These are phyloP conservation scores for Microcebus murinus DNA, from an alignment of 2,113 vertebrate genomes.

Conservation along the genomic window DNA sequence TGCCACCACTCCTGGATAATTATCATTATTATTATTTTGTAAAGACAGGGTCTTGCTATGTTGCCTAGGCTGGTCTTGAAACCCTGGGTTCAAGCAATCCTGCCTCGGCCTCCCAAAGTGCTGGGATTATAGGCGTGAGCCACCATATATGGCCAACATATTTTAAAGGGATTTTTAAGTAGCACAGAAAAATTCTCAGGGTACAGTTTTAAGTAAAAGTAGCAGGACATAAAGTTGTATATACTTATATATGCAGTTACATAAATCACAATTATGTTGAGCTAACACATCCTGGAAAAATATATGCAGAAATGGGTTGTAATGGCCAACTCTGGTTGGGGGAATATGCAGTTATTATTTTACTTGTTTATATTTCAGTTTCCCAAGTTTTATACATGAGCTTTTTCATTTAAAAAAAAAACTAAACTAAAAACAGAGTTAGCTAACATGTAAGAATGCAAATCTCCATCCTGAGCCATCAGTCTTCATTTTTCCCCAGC, in stretches of 20 bases:
- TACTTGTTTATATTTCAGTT: not conserved
- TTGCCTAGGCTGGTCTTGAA: no score
- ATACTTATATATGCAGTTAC: not conserved
- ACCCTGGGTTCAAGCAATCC: no score
- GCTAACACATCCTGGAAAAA: not conserved
- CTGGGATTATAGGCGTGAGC: no score
- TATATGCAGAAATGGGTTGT: not conserved
- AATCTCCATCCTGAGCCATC: not conserved
- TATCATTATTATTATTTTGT: no score
- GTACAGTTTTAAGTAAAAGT: not conserved
- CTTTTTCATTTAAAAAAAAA: not conserved
- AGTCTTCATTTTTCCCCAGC: not conserved
- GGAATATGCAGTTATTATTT: not conserved
- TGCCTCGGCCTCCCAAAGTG: no score
- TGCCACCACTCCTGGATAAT: no score
- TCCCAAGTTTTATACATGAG: not conserved
- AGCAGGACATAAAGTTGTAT: not conserved
- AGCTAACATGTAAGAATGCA: not conserved
- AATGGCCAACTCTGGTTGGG: not conserved
- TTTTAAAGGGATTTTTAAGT: not conserved
- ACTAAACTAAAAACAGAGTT: not conserved
- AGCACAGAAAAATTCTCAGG: not conserved
- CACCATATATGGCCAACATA: no score
- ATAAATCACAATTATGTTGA: not conserved
- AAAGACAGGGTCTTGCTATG: no score